These are phyloP conservation scores for Drosophila nr. perissopoda DNA, from an alignment of 2,888 invertebrate genomes.

Conservation along the genomic window DNA sequence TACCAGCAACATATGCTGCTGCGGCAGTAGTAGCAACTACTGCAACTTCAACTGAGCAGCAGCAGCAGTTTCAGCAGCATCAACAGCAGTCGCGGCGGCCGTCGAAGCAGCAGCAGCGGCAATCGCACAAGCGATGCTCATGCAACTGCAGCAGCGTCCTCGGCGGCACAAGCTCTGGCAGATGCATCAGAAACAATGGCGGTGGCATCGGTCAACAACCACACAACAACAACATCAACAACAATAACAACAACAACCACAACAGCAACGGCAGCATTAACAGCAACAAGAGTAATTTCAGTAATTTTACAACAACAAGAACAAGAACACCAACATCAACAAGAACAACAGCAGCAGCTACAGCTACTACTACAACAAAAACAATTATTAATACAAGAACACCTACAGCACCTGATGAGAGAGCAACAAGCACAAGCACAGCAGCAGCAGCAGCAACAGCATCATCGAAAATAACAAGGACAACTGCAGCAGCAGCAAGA, in stretches of 20 bases:
- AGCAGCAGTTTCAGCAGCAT: conserved; percentile 8
- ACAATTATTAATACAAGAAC: conserved; percentile 8
- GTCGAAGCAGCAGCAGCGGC: conserved; percentile 5
- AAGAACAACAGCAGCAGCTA: conserved; percentile 9
- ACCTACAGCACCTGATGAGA: conserved; percentile 1
- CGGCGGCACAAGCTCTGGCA: conserved; percentile 18
- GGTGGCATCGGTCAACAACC: conserved; percentile 25
- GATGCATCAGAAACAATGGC: conserved; percentile 24
- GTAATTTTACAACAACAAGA: conserved; percentile 23
- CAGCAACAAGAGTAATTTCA: conserved; percentile 27
- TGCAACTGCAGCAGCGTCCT: conserved; percentile 30
- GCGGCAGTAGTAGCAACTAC: conserved; percentile 23
- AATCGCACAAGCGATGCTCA: conserved; percentile 14
- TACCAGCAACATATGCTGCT: conserved; percentile 10
- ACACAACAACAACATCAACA: conserved; percentile 30
- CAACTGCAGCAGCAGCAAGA: neutral
- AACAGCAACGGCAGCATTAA: conserved; percentile 32
- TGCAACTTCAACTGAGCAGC: conserved; percentile 13
- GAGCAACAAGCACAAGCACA: conserved; percentile 14
- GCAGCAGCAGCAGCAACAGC: conserved; percentile 28
- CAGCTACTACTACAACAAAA: conserved; percentile 5
- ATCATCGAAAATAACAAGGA: conserved; percentile 5
- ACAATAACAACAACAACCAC: conserved; percentile 28
- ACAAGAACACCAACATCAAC: conserved; percentile 4
- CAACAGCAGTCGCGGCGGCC: conserved; percentile 15